Percentiles rank a stretch among this genome's conserved stretches.
phyloP scores from a whole-genome alignment of 2,797 vertebrate genomes.

The Diceros bicornis region DNA sequence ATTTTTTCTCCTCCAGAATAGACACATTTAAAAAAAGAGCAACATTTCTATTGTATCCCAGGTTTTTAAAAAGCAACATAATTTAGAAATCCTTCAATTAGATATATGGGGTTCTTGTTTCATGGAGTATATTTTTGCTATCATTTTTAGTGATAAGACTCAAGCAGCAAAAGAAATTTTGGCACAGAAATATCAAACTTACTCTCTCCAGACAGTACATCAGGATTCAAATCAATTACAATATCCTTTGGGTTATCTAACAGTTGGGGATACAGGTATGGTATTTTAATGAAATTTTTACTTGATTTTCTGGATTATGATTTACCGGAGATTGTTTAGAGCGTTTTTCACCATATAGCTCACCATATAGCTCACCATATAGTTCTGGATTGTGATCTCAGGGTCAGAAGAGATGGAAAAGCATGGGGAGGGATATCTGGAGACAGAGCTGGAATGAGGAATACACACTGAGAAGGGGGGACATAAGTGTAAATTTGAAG shows the following conservation, averaged over 20 bases:
- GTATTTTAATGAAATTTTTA: constrained; percentile 58
- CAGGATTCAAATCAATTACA: constrained; percentile 61
- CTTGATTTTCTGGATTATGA: background rate
- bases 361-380: too few species aligned
- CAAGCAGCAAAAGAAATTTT: constrained; percentile 60
- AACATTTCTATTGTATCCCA: constrained; percentile 12
- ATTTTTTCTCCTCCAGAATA: background rate
- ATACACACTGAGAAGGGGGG: background rate
- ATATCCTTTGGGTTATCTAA: background rate
- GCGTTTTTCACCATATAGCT: background rate
- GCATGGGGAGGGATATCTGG: background rate
- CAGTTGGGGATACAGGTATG: constrained; percentile 80
- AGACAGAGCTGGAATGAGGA: background rate
- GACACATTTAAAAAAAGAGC: background rate
- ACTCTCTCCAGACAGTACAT: background rate
- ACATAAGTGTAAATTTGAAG: constrained; percentile 23
- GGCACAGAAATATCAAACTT: constrained; percentile 43
- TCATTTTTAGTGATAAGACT: constrained; percentile 73
- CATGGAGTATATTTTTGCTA: background rate
- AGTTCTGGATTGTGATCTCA: background rate
- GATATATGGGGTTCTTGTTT: constrained; percentile 25
- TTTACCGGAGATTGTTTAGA: background rate
- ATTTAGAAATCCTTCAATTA: constrained; percentile 35
- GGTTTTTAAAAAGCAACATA: constrained; percentile 36
- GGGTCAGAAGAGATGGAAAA: background rate